Base-by-base conservation (phyloP, 2,888 invertebrate genomes). In the Melipona beecheii region DNA sequence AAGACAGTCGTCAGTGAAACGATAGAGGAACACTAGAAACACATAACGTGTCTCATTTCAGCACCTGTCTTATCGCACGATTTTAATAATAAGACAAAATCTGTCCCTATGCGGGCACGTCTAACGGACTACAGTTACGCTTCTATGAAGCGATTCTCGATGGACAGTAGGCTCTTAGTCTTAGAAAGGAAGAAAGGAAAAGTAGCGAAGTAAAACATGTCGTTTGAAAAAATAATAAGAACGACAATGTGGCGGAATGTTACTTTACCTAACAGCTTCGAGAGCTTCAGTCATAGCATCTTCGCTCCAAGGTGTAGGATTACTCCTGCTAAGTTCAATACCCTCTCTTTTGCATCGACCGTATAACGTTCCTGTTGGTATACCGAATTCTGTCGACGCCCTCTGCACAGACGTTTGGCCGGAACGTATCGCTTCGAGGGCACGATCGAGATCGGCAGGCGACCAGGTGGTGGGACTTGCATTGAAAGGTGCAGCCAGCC, bases 271-370 rank as follows among this genome's bases (percentile, higher is more conserved):
- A 88, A 98, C 98, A 87, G 98, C 97, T 94, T 98, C 98, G 66
- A 98, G 95, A 36, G 98, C 98, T 94, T 98, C 98, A 36, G 97
- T 97, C 98, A 98, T 98, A 50, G 98, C 98, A 93, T 97, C 98
- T 93, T 98, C 98, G n/a, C 98, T 97, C 98, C 98, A 98, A 17
- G 98, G 98, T 66, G 98, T 98, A n/a, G 98, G 98, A 95, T 97
- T 98, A 78, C 97, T 97, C 89, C 98, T 96, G 11, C 98, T 98
- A 88, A 98, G 95, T 94, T 98, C 98, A 90, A 98, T 98, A 70
- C 98, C 98, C 94, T 98, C 98, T 71, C 98, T 95, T 93, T 98
- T 98, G 94, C 98, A 98, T 90, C 98, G 95, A 4, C 98, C 98
- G 92, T 98, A 98, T 27, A 98, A 95, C 19, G 98, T 98, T 27